Evolutionary conservation across 2,113 vertebrate species (phyloP).

Genomic region (Passer montanus): DNA sequence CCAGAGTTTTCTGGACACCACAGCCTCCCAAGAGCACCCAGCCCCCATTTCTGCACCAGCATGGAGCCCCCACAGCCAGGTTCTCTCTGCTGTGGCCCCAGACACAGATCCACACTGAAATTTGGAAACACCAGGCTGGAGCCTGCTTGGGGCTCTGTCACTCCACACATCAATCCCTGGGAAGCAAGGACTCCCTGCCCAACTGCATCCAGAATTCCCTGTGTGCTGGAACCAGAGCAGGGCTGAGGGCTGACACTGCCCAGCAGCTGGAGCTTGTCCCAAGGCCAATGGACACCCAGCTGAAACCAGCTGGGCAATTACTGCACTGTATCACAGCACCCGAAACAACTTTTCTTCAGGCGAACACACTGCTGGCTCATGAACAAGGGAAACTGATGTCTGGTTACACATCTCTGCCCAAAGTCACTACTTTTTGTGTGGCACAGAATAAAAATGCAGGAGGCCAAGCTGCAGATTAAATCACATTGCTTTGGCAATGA

Average conservation of each 20-base stretch:
- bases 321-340: no score
- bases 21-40: background rate
- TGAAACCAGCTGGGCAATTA: background rate
- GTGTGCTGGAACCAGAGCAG: background rate
- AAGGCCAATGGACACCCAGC: background rate
- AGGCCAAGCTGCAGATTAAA: background rate
- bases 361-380: background rate
- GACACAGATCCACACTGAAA: no score
- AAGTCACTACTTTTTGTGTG: background rate
- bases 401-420: background rate
- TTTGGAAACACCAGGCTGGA: accelerated
- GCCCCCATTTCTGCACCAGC: background rate
- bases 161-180: background rate
- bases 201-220: accelerated
- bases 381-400: background rate
- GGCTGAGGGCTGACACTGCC: background rate
- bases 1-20: background rate
- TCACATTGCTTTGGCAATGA: background rate
- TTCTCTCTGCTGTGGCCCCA: accelerated
- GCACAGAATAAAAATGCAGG: background rate
- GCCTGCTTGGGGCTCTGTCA: background rate
- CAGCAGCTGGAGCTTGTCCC: background rate
- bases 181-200: background rate
- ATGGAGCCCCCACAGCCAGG: accelerated
- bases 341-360: background rate